Evolutionary conservation across 2,797 vertebrate genomes (phyloP), one percentile per base, ranked within the genome.

Genomic region (Myiotriccus ornatus): DNA sequence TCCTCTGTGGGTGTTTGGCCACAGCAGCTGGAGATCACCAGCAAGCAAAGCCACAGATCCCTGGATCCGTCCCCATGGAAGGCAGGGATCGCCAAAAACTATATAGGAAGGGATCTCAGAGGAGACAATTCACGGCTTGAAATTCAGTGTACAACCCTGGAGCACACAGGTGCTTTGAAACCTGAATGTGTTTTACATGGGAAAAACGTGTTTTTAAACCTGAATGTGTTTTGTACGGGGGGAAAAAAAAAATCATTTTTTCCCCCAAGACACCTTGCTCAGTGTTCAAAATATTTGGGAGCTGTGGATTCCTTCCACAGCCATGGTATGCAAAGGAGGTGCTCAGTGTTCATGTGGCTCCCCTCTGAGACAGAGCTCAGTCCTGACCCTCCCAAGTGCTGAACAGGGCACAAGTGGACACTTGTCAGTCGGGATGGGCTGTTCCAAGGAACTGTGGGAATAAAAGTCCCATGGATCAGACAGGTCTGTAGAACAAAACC

Each of bases 31-130:
- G 10, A 41, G 44, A 14, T 13, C 63, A 49, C 14, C 77, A 16
- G 4, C 32, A 32, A 28, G 46, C 28, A 43, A 28, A 32, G 3
- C 22, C 39, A 53, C 44, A 1, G 0, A 50, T 23, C 23, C 41
- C 32, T 14, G 5, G 10, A 22, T 18, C 21, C 7, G 7, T 44
- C 21, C 32, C 32, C 7, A 1, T 0, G 34, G 59, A 73, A 32
- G 24, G 57, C 43, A 25, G 27, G 1, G 12, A 59, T 0, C 28
- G 46, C n/a, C 59, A 73, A 67, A 46, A 71, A 25, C 37, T 6
- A 23, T 1, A 19, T 2, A 43, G 37, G 75, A 56, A 32, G 35
- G 15, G 68, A 46, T 4, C 57, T 39, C 21, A 14, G 35, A 46
- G 68, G 55, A 35, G 30, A 64, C 12, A 17, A 13, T 57, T 37